Base-by-base conservation (phyloP, 2,888 invertebrate species). In the Idaea aversata region DNA sequence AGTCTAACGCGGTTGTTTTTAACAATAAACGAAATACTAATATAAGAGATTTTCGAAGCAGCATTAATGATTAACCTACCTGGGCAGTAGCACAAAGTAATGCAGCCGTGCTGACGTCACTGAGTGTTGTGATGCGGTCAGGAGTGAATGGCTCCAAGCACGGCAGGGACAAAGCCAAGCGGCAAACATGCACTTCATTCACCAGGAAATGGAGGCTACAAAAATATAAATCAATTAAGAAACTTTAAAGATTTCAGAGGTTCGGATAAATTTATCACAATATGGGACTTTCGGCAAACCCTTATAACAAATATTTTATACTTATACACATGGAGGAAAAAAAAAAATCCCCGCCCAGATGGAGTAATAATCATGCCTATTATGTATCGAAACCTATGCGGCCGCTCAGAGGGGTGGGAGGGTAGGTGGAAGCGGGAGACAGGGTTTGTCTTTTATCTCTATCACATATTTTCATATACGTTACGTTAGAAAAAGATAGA, bases 71-170 rank as follows among this genome's bases (percentile, higher is more conserved):
- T 34, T 15, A 5, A 62, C 25, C 69, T 77, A 93, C 96, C 84
- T 96, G 95, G 0, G 96, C 94, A 16, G 96, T 95, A 3, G 96
- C 96, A 77, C 96, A 96, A 74, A 98, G 96, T 5, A 98, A 88
- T 75, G 97, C 97, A 5, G 97, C 96, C 89, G 97, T 96, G 64
- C 97, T 96, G 69, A 98, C 93, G 68, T 96, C 95, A 61, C 97
- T 96, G 59, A 98, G 93, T 81, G 97, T 97, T 67, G 96, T 95
- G 62, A 98, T 94, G 77, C 98, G 96, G n/a, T 95, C 95, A 4
- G 96, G 95, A 10, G 97, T 97, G 75, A 98, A 93, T 0, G 98
- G 98, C 84, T 98, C 98, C 65, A 98, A 88, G 67, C 98, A 95
- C 0, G 98, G 98, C 76, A 99, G 90, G 16, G 97, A 96, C 74